Base-by-base conservation (phyloP, 2,113 vertebrate genomes). In the Crotalus viridis region DNA sequence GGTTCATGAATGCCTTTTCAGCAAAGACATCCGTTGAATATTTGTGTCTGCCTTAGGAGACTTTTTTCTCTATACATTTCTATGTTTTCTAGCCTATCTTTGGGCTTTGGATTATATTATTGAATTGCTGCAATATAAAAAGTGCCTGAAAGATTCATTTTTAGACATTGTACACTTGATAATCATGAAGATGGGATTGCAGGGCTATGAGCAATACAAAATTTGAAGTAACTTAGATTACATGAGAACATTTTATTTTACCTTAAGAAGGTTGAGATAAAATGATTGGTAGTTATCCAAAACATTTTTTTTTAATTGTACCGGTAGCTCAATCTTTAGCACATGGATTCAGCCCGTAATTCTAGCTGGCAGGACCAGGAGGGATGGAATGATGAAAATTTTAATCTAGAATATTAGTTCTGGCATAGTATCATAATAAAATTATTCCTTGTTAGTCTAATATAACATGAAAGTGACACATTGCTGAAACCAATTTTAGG, bases 101-200 rank as follows among this genome's bases (percentile, higher is more conserved):
- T 13, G 8, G 43, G 46, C 7, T 33, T 64, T 90, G 52, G 92
- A 59, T 92, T 69, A 21, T 3, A 85, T 81, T 7, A 57, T 24
- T 91, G 1, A 92, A 94, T 81, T 91, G 48, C 91, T 54, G 69
- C 24, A 91, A 28, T 85, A 92, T 93, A 69, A 92, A 95, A 96
- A 69, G 2, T 33, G 91, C 39, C 28, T 9, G 85, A 90, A 94
- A 61, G 54, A 93, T 89, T 52, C 28, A 33, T 28, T 51, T 91
- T 91, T 0, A 15, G 57, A 52, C 19, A 74, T 21, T 55, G 22
- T 39, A 24, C 59, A 13, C 21, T 56, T 89, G 52, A 89, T 92
- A 85, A 54, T 54, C 19, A 81, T 55, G 87, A 4, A 89, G 28
- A 87, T 93, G 87, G 92, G 94, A 55, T 87, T 95, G 90, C 90